Base-by-base conservation (phyloP, 2,888 invertebrate species). In the Ectemnius cavifrons region DNA sequence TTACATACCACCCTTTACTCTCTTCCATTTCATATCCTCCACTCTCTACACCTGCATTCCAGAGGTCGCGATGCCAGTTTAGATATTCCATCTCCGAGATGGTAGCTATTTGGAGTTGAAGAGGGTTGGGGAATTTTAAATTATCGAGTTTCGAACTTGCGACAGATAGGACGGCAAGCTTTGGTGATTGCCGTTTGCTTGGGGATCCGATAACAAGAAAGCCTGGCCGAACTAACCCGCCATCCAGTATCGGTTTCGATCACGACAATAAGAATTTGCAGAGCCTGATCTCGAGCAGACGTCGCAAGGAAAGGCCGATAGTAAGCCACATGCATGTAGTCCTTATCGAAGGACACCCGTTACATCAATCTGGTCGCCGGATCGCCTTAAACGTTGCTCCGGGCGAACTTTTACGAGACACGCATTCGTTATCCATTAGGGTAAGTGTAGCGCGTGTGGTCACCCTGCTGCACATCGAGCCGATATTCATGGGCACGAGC, bases 351-450 rank as follows among this genome's bases (percentile, higher is more conserved):
- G 45, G 63, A 65, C 67, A 83, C 69, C 77, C 78, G 81, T 75
- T 84, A 67, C 62, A 79, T 77, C 72, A 81, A 79, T 81, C 77
- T 77, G 73, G 63, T 79, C 74, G 62, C 69, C 73, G 58, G 75
- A 75, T 75, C 70, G 72, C 69, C 79, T 83, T 78, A 79, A 84
- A 83, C 77, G 73, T 63, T 69, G 68, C 76, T 77, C 74, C 73
- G 16, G 74, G 81, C 75, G 56, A 73, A 83, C 83, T 84, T 83
- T 83, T 81, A 84, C 79, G 75, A 75, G 80, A 68, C 77, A 61
- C 73, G 83, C 84, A 84, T 84, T 83, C 83, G 81, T 83, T 84
- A 83, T 81, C 79, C 85, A 82, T 83, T 83, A 83, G 69, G 68
- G 76, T 84, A 83, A 81, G 77, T 83, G 72, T 82, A 80, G 77